A percentile compares a stretch with the other conserved stretches of the same genome.
phyloP scores from a whole-genome alignment of 2,113 vertebrate species.

The Marcusenius ussheri region DNA sequence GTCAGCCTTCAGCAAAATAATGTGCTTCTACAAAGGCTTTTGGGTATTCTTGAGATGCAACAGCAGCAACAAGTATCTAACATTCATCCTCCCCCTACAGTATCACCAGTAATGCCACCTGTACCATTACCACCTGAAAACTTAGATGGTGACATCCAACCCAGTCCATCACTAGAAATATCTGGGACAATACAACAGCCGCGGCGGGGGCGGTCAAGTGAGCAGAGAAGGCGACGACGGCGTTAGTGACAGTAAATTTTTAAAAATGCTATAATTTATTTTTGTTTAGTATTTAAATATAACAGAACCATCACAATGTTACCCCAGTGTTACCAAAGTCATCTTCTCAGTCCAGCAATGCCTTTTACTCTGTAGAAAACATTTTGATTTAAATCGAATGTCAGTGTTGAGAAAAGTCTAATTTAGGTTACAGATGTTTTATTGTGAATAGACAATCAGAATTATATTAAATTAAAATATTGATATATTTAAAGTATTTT shows the following conservation, averaged over 20 bases:
- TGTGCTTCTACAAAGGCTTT: conserved; percentile 61
- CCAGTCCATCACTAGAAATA: conserved; percentile 40
- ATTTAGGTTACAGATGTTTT: not conserved
- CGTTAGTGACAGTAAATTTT: conserved; percentile 41
- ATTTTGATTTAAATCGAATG: not conserved
- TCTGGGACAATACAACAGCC: conserved; percentile 47
- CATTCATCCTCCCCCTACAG: conserved; percentile 39
- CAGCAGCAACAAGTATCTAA: conserved; percentile 41
- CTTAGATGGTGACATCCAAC: conserved; percentile 46
- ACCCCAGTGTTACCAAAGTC: conserved; percentile 21
- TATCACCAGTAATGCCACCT: conserved; percentile 29
- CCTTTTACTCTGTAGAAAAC: not conserved
- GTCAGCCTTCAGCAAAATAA: conserved; percentile 68
- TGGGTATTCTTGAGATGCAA: conserved; percentile 65
- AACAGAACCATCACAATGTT: not conserved
- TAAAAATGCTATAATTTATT: conserved; percentile 32
- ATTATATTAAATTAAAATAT: conserved; percentile 34
- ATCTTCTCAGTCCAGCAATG: not conserved
- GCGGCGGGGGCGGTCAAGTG: conserved; percentile 56
- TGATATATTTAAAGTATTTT: conserved; percentile 12
- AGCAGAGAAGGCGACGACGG: conserved; percentile 59
- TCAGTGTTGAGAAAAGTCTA: not conserved
- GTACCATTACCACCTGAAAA: conserved; percentile 48
- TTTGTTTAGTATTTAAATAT: conserved; percentile 27
- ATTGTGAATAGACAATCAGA: conserved; percentile 40